Evolutionary conservation across 2,888 invertebrate species (phyloP).

Genomic region (Dione vanillae): DNA sequence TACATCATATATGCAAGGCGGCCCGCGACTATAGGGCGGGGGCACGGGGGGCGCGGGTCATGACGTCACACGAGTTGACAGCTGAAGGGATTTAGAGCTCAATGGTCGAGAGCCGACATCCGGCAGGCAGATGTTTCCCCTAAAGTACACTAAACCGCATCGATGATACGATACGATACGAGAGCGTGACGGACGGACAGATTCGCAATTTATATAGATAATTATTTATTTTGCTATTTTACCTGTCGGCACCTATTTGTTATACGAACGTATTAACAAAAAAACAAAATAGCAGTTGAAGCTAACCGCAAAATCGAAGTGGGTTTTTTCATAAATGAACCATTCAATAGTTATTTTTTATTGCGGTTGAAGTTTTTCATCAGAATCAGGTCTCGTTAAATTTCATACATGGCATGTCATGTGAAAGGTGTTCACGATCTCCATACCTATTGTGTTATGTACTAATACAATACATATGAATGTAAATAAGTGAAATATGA

Average conservation of each 20-base stretch:
- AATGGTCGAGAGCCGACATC: constrained; percentile 18
- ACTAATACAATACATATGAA: too few species aligned
- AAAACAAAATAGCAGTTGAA: neutral
- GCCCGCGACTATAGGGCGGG: too few species aligned
- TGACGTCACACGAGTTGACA: constrained; percentile 20
- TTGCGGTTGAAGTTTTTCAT: neutral
- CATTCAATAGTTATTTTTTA: neutral
- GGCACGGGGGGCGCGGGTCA: too few species aligned
- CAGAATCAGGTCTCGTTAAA: neutral
- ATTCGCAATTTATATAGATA: neutral
- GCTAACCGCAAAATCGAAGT: constrained; percentile 14
- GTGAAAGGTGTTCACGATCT: too few species aligned
- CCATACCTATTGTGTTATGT: too few species aligned
- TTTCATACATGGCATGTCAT: too few species aligned
- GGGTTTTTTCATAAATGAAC: neutral
- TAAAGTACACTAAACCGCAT: constrained; percentile 6
- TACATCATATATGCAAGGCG: too few species aligned
- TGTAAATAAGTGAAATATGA: too few species aligned
- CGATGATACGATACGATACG: too few species aligned
- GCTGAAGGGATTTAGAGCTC: constrained; percentile 24
- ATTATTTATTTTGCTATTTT: too few species aligned
- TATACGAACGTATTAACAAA: neutral
- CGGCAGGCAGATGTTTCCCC: neutral
- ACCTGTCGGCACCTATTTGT: neutral
- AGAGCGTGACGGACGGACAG: constrained; percentile 2